These are phyloP conservation scores for Melanotaenia maccullochi DNA, from an alignment of 2,797 vertebrate genomes.

Conservation along the genomic window DNA sequence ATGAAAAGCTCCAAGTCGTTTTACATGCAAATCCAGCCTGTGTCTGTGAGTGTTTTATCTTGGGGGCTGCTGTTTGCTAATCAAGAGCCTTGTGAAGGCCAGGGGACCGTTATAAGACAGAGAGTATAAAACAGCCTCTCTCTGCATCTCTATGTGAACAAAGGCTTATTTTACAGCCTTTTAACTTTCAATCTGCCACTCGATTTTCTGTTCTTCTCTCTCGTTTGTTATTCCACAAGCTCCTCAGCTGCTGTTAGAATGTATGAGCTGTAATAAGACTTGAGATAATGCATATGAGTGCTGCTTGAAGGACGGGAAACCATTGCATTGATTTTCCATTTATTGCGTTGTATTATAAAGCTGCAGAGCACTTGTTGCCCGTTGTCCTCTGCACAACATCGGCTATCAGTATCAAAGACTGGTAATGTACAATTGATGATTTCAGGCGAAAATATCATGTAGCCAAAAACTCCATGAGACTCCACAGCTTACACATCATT, in stretches of 20 bases:
- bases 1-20: slow-evolving; percentile 67
- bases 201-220: slow-evolving; percentile 65
- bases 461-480: not conserved
- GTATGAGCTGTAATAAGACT: slow-evolving; percentile 50
- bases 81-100: slow-evolving; percentile 80
- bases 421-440: not conserved
- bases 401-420: slow-evolving; percentile 14
- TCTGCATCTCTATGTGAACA: slow-evolving; percentile 64
- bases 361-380: not conserved
- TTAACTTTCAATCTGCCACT: slow-evolving; percentile 78
- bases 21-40: slow-evolving; percentile 72
- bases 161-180: slow-evolving; percentile 79
- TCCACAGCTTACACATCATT: not conserved
- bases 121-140: slow-evolving; percentile 58
- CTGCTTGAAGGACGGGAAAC: slow-evolving; percentile 36
- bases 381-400: slow-evolving; percentile 6
- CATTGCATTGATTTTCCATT: not conserved
- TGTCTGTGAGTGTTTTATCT: slow-evolving; percentile 74
- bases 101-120: slow-evolving; percentile 72
- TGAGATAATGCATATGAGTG: slow-evolving; percentile 58
- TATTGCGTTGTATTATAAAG: not conserved
- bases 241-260: slow-evolving; percentile 43
- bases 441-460: not conserved
- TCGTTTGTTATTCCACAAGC: slow-evolving; percentile 54
- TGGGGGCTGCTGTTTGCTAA: slow-evolving; percentile 77